Base-by-base conservation (phyloP, 2,888 invertebrate species). In the Lumbricus terrestris region DNA sequence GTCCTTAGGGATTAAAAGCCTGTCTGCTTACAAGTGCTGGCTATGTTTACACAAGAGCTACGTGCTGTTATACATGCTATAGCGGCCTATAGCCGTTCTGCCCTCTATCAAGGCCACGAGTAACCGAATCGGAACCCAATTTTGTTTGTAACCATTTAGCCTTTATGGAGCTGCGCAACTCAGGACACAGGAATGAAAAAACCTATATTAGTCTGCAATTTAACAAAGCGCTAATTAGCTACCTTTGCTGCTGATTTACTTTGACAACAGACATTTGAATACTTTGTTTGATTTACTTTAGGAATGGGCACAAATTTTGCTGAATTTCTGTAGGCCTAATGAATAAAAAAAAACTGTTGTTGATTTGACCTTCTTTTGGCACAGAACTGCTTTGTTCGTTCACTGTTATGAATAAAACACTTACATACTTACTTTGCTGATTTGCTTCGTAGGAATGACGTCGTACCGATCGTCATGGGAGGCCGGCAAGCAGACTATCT, bases 401-500 rank as follows among this genome's bases (percentile, higher is more conserved):
- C 11, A 69, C 69, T 8, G 8, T 69, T 69, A 69, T 29, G n/a
- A 69, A 69, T 69, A n/a, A 69, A 20, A 69, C n/a, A 69, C 69
- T 69, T 69, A 69, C 69, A n/a, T 69, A 69, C 69, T 69, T 69
- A 69, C 69, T 69, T 54, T 69, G 69, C 69, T 69, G 69, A 69
- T 69, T 69, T 69, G n/a, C n/a, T n/a, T 34, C 34, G 29, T 91
- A 92, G 92, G 35, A 92, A 92, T 89, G 88, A 92, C 90, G 90
- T 92, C n/a, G 90, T 92, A 29, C 92, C 92, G 16, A 90, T 92
- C 16, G 92, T 92, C 88, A 92, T 92, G 92, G 92, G 92, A 8
- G 92, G 90, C 1, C 88, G 91, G 29, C 47, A 54, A n/a, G 85
- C 33, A 37, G 92, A 92, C 83, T 92, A 92, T 88, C 34, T 47